A percentile compares a stretch with the other conserved stretches of the same genome.
phyloP scores from a whole-genome alignment of 2,797 vertebrate species.

The Dendrocincla tyrannina region DNA sequence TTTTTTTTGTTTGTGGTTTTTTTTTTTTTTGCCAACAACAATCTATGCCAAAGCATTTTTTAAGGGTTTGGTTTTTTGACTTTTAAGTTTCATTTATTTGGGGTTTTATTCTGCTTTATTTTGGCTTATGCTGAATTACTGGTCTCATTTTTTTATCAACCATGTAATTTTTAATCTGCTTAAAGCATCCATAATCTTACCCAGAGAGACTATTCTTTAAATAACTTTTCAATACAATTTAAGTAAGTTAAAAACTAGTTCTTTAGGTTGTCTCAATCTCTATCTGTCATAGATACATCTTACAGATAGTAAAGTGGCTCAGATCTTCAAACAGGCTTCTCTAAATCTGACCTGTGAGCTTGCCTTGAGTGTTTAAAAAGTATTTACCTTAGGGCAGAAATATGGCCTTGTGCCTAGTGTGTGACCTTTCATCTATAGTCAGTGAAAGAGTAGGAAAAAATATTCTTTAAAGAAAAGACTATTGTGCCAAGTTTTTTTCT shows the following conservation, averaged over 20 bases:
- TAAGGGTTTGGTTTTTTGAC: neutral
- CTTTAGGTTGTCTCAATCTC: neutral
- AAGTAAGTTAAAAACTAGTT: neutral
- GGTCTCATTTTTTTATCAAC: neutral
- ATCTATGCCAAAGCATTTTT: neutral
- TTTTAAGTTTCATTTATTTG: neutral
- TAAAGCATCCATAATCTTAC: neutral
- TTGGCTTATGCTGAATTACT: neutral
- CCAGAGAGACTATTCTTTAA: neutral
- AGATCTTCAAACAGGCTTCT: neutral
- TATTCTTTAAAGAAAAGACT: neutral
- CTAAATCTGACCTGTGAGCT: neutral
- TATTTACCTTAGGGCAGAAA: conserved; percentile 3
- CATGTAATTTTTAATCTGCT: neutral
- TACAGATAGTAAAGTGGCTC: neutral
- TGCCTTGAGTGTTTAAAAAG: neutral
- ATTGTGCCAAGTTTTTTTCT: neutral
- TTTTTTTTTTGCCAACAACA: accelerated
- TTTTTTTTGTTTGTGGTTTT: too few relatives aligned
- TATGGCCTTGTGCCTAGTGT: neutral
- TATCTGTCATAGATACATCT: neutral
- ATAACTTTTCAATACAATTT: neutral
- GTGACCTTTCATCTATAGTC: neutral
- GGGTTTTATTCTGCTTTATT: neutral
- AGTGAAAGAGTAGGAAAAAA: neutral